Evolutionary conservation across 2,113 vertebrate species (phyloP), one percentile per base, ranked within the genome.

Genomic region (Rafetus swinhoei): DNA sequence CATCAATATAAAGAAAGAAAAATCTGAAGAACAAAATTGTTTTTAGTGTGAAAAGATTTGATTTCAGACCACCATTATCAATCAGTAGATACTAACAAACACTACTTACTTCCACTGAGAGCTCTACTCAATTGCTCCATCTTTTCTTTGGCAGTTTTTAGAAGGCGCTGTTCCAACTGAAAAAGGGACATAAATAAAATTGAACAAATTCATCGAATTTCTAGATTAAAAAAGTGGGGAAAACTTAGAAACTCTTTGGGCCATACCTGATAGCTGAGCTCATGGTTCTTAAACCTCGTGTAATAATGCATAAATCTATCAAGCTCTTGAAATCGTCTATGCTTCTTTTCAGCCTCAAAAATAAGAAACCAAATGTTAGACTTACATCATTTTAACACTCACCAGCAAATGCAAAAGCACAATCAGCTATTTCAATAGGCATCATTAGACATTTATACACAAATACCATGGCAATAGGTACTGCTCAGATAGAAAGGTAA

Each of bases 281-380:
- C 99, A 87, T 99, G 99, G 97, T 99, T 99, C 98, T 99, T 99
- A 98, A 99, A 99, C 96, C 99, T 99, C 85, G 99, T 99, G 90
- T 99, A 99, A 97, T 99, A 99, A 97, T 99, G 99, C 99, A 99
- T 99, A 98, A 99, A 99, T 87, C 99, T 99, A 96, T 99, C 99
- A 57, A 99, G 99, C 96, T 99, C 99, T 98, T 99, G 99, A 98
- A 99, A 99, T 97, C 98, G 98, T 98, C 99, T 99, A 96, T 99
- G 99, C 96, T 99, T 99, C 97, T 99, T 99, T 97, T 99, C 99
- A 92, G 99, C 99, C 99, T 99, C 97, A 54, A 98, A 98, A 96
- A 93, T 74, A 93, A 94, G 52, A 93, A 91, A 85, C 2, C 5
- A 88, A 86, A 74, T 19, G 16, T 56, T 56, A 9, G 0, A 54